These are phyloP conservation scores for Calephelis nemesis DNA, from an alignment of 1,140 invertebrate species.

Conservation along the genomic window DNA sequence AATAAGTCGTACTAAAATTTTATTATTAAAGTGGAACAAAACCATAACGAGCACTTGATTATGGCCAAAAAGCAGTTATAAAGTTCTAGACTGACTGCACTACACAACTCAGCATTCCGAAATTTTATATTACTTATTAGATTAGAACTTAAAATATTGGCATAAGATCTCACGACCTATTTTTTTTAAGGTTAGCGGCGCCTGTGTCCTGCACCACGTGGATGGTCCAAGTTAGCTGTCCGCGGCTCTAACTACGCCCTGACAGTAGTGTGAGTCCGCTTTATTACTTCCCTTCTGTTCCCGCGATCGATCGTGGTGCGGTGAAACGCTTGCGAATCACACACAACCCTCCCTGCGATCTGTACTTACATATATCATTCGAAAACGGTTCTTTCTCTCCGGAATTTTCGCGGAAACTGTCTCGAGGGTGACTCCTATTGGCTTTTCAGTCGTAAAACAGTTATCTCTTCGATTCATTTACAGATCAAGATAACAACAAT, in stretches of 20 bases:
- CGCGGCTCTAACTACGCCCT: conserved; percentile 12
- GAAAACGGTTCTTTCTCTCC: conserved; percentile 5
- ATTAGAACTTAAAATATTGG: too few species aligned
- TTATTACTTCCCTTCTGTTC: conserved; percentile 10
- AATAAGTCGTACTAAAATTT: too few species aligned
- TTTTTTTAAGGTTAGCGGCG: background rate
- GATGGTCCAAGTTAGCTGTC: conserved; percentile 7
- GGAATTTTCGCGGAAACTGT: background rate
- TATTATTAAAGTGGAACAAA: too few species aligned
- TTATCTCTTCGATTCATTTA: too few species aligned
- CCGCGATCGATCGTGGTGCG: conserved; percentile 11
- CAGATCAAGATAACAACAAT: too few species aligned
- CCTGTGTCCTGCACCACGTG: background rate
- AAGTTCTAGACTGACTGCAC: too few species aligned
- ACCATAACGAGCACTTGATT: too few species aligned
- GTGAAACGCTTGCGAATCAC: conserved; percentile 13
- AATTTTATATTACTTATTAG: too few species aligned
- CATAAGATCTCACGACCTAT: too few species aligned
- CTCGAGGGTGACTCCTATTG: background rate
- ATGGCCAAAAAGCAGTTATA: too few species aligned
- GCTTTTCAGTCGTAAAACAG: too few species aligned
- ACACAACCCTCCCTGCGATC: conserved; percentile 6
- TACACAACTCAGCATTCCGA: too few species aligned
- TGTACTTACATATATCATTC: conserved; percentile 15
- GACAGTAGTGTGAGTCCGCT: conserved; percentile 8